Percentiles rank a stretch among this genome's conserved stretches.
Conservation (phyloP, 2,113 vertebrate genomes). For the Heterochromis multidens region DNA sequence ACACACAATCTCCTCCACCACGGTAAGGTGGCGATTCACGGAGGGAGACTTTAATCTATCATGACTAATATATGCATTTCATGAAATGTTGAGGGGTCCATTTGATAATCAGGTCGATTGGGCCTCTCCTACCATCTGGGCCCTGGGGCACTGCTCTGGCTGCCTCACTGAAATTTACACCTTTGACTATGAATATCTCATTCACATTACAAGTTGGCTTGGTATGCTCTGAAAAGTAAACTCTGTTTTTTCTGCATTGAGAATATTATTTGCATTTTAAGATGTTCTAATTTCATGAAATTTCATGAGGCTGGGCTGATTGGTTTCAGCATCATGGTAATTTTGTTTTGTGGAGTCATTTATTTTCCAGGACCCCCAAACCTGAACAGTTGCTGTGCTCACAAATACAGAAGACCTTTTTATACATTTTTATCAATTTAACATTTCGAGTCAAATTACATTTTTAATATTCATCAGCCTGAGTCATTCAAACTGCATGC, state of each 20-base stretch:
- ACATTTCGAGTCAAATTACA: neutral
- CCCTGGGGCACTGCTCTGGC: no score
- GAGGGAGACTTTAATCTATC: neutral
- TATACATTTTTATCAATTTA: neutral
- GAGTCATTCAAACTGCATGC: constrained; percentile 10
- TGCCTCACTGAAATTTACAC: no score
- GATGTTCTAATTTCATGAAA: neutral
- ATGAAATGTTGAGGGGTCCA: no score
- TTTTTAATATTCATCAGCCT: constrained; percentile 2
- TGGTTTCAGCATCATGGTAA: neutral
- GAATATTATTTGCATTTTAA: neutral
- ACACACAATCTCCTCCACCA: no score
- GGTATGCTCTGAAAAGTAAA: neutral
- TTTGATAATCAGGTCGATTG: no score
- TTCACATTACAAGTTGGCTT: neutral
- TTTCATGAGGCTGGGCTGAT: neutral
- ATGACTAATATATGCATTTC: no score
- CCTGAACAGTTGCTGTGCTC: neutral
- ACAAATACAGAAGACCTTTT: no score
- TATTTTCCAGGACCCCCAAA: neutral
- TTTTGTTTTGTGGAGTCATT: neutral
- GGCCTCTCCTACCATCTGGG: no score
- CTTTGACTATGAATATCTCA: no score
- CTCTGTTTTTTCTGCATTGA: neutral
- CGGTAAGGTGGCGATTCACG: no score